A percentile compares a stretch with the other conserved stretches of the same genome.
These are phyloP conservation scores for Strigamia transsilvanica DNA, from an alignment of 2,888 invertebrate species.

Conservation along the genomic window DNA sequence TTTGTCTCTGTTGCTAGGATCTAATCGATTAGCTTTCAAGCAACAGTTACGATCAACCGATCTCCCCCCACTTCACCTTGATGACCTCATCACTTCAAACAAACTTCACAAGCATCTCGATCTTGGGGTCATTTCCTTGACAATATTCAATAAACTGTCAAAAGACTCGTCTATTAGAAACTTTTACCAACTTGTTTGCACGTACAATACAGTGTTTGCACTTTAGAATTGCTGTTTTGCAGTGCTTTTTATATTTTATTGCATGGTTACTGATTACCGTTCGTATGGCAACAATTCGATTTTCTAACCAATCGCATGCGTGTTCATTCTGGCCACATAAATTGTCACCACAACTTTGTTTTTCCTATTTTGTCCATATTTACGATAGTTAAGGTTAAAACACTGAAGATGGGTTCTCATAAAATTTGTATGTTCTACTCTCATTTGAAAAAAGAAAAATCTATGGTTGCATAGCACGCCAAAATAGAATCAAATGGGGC, in stretches of 20 bases:
- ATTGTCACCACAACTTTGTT: background rate
- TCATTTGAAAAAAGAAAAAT: background rate
- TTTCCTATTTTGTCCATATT: background rate
- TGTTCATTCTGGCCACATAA: background rate
- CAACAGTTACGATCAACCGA: conserved; percentile 28
- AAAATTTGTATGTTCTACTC: background rate
- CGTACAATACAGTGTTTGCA: background rate
- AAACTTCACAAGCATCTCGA: conserved; percentile 34
- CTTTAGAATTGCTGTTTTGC: too few species aligned
- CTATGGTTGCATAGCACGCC: conserved; percentile 34
- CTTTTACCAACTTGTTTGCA: background rate
- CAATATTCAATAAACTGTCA: background rate
- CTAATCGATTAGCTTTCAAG: conserved; percentile 38
- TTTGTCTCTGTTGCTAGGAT: background rate
- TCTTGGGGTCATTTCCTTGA: background rate
- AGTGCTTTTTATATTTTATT: too few species aligned
- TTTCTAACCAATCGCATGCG: too few species aligned
- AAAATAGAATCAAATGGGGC: conserved; percentile 43
- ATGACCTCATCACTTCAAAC: conserved; percentile 37
- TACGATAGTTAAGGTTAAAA: background rate
- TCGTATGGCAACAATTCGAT: too few species aligned
- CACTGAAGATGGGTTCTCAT: background rate
- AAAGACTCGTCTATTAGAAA: background rate
- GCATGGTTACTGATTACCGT: too few species aligned
- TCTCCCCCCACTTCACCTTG: conserved; percentile 32